Evolutionary conservation across 2,113 vertebrate genomes (phyloP).

Genomic region (Tinamus guttatus): DNA sequence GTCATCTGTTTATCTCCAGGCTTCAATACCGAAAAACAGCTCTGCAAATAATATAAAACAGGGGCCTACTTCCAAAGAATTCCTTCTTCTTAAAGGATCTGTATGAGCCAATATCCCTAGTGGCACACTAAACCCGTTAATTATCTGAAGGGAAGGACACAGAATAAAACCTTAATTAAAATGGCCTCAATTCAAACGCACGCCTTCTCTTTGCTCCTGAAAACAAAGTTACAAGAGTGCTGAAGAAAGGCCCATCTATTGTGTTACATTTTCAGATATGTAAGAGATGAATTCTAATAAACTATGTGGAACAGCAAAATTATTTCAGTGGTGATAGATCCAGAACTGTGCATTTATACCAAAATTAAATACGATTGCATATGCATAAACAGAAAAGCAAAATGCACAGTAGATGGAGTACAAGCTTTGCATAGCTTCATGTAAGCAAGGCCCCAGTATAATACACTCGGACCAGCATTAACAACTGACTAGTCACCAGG

Average conservation of each 20-base stretch:
- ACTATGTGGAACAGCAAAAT: neutral
- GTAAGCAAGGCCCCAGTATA: slow-evolving; percentile 24
- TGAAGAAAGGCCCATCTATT: neutral
- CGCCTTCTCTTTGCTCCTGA: neutral
- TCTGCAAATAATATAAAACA: neutral
- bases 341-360: slow-evolving; percentile 35
- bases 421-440: slow-evolving; percentile 30
- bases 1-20: neutral
- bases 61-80: neutral
- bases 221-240: neutral
- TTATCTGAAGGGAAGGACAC: neutral
- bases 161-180: neutral
- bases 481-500: neutral
- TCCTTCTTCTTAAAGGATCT: neutral
- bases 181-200: neutral
- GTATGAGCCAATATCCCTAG: neutral
- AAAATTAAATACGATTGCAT: neutral
- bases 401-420: slow-evolving; percentile 10
- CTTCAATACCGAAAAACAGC: neutral
- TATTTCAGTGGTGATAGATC: slow-evolving; percentile 6
- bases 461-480: slow-evolving; percentile 16
- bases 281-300: neutral
- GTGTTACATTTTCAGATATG: neutral
- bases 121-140: neutral
- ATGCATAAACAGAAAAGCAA: neutral